These are phyloP conservation scores for Lissocephala sabroskyi DNA, from an alignment of 2,888 invertebrate genomes.

Conservation along the genomic window DNA sequence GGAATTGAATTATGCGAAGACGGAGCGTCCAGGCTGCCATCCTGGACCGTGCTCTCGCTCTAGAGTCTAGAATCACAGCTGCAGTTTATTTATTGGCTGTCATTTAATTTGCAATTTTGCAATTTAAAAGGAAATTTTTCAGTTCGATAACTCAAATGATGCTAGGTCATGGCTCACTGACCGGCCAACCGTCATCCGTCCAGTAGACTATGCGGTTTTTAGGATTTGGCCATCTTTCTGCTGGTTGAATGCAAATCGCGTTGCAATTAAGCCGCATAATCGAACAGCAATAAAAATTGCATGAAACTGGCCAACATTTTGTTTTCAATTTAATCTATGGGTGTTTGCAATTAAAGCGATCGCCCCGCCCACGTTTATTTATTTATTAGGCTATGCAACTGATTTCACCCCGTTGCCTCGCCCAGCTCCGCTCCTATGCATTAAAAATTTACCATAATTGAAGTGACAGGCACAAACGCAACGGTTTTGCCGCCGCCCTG, in stretches of 20 bases:
- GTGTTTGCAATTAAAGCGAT: constrained; percentile 51
- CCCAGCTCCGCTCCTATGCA: constrained; percentile 29
- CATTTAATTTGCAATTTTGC: constrained; percentile 64
- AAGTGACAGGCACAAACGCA: constrained; percentile 62
- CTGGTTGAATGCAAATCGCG: constrained; percentile 33
- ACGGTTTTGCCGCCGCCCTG: constrained; percentile 31
- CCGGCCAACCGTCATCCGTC: neutral
- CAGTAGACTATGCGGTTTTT: constrained; percentile 16
- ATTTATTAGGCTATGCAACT: constrained; percentile 60
- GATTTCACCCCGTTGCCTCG: no score
- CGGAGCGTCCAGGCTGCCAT: no score
- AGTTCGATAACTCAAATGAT: constrained; percentile 63
- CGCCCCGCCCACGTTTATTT: constrained; percentile 27
- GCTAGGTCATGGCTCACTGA: constrained; percentile 37
- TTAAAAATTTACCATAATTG: constrained; percentile 64
- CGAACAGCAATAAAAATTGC: constrained; percentile 10
- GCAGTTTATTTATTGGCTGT: constrained; percentile 41
- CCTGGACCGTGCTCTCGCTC: no score
- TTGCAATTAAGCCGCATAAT: constrained; percentile 35
- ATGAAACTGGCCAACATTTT: constrained; percentile 33
- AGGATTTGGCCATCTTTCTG: constrained; percentile 25
- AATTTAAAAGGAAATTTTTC: constrained; percentile 63
- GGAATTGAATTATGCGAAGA: constrained; percentile 60
- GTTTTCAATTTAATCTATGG: constrained; percentile 57
- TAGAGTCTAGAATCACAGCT: constrained; percentile 24